phyloP scores from a whole-genome alignment of 1,140 invertebrate species.

The Cherax quadricarinatus region DNA sequence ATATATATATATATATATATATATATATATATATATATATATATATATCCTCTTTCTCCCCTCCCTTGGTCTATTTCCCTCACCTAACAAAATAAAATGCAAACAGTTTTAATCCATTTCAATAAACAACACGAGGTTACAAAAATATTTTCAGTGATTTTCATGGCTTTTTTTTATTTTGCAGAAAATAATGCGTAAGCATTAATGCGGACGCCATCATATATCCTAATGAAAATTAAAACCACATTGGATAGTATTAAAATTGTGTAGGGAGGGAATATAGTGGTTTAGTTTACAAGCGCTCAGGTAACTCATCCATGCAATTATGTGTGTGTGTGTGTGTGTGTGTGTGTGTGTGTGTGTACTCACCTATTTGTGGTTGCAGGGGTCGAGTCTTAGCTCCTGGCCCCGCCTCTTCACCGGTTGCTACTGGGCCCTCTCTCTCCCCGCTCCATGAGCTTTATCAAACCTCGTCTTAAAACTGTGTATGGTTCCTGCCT shows the following conservation, averaged over 20 bases:
- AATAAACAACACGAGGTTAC: not conserved
- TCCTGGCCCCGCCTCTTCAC: no score
- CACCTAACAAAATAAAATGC: not conserved
- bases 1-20: not conserved
- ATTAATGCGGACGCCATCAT: constrained; percentile 45
- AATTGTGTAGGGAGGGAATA: constrained; percentile 29
- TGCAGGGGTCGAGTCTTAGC: no score
- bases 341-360: not conserved
- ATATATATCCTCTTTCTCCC: not conserved
- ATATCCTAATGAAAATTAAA: constrained; percentile 60
- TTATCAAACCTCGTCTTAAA: no score
- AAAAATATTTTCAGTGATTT: constrained; percentile 9
- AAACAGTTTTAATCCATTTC: constrained; percentile 26
- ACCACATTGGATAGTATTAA: constrained; percentile 46
- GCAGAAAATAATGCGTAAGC: constrained; percentile 2
- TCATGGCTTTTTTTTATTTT: not conserved
- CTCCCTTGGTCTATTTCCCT: no score
- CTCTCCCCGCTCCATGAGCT: no score
- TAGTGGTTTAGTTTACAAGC: not conserved
- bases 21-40: not conserved
- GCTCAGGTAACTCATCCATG: not conserved
- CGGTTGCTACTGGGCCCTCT: no score
- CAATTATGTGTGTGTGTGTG: constrained; percentile 18
- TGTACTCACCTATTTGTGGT: no score
- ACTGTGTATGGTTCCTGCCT: no score